Conservation (phyloP, 2,113 vertebrate species). For the Lonchura striata region DNA sequence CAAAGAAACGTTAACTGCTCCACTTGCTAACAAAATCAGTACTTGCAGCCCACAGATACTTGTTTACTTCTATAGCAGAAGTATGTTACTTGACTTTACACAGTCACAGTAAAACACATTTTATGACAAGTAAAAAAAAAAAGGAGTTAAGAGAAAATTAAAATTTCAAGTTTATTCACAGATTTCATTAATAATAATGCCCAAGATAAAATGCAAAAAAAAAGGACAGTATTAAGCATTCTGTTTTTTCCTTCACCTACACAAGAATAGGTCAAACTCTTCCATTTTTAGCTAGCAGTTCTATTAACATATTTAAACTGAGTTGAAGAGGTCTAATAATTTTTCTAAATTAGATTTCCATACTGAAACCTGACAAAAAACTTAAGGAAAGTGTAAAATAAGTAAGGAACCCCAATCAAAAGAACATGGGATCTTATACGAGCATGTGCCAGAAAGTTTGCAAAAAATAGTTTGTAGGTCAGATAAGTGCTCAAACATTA, state of each 20-base stretch:
- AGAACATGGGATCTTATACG: rapidly evolving
- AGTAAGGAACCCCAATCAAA: background rate
- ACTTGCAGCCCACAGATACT: background rate
- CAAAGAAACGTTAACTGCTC: background rate
- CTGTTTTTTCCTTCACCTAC: background rate
- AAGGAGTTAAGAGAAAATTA: background rate
- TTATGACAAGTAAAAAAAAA: background rate
- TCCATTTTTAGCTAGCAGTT: background rate
- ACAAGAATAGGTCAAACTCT: background rate
- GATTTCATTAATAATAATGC: background rate
- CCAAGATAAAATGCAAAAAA: background rate
- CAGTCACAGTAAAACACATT: background rate
- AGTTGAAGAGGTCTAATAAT: background rate
- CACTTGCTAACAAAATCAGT: background rate
- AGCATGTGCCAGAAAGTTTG: background rate
- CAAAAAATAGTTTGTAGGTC: background rate
- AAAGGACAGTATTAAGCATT: background rate
- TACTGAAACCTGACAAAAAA: background rate
- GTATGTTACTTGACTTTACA: background rate
- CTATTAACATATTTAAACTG: background rate
- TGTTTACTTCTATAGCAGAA: background rate
- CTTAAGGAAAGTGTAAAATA: background rate
- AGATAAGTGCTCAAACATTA: background rate
- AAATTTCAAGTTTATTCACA: background rate
- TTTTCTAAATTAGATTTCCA: background rate